Conservation (phyloP, 2,888 invertebrate species). For the Coronaproctus castanopsis region DNA sequence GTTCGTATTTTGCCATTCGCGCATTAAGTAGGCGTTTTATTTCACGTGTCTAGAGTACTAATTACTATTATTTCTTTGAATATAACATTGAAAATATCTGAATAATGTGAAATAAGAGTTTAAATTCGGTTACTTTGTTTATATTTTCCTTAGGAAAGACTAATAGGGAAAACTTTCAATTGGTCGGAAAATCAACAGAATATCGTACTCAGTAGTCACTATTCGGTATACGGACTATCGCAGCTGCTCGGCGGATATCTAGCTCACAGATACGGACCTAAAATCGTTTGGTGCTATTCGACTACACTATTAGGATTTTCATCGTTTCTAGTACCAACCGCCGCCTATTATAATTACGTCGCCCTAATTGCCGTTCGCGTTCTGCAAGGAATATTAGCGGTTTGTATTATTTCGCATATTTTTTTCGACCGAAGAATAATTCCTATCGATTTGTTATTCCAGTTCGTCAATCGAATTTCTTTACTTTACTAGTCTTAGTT, state of each 20-base stretch:
- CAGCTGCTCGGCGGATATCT: conserved; percentile 48
- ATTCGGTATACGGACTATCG: conserved; percentile 50
- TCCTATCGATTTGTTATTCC: too few relatives aligned
- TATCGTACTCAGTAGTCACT: conserved; percentile 43
- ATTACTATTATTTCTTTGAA: too few relatives aligned
- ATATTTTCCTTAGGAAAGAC: conserved; percentile 25
- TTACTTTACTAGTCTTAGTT: too few relatives aligned
- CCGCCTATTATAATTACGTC: conserved; percentile 39
- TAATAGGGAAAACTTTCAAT: too few relatives aligned
- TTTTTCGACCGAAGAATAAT: too few relatives aligned
- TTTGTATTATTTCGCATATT: too few relatives aligned
- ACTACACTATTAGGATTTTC: conserved; percentile 43
- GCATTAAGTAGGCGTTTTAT: too few relatives aligned
- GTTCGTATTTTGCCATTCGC: too few relatives aligned
- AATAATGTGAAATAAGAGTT: background rate
- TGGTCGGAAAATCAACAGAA: conserved; percentile 43
- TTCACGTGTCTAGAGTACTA: too few relatives aligned
- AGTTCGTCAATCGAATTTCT: too few relatives aligned
- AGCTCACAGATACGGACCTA: conserved; percentile 48
- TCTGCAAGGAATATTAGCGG: conserved; percentile 46
- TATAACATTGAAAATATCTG: too few relatives aligned
- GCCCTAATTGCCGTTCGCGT: conserved; percentile 40
- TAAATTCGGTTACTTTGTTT: background rate
- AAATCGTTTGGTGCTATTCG: conserved; percentile 47
- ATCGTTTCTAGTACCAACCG: conserved; percentile 42